Percentiles rank a stretch among this genome's conserved stretches.
Evolutionary conservation across 2,888 invertebrate species (phyloP).

Genomic region (Melanostoma mellinum): DNA sequence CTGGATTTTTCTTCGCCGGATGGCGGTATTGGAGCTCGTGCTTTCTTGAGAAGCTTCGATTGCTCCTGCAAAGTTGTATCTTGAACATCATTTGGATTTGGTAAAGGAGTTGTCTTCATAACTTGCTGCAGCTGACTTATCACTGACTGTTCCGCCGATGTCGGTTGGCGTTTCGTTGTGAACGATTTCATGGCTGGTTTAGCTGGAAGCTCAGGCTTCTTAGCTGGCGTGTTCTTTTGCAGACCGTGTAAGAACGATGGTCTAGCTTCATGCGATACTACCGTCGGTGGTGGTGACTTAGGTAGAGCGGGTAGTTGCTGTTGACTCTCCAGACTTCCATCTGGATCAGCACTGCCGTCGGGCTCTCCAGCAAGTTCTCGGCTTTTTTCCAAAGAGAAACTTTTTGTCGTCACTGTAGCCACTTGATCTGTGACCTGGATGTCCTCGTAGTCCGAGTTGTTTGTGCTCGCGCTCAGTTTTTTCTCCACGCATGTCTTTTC

Average conservation of each 20-base stretch:
- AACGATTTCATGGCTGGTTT: constrained; percentile 86
- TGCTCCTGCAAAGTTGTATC: constrained; percentile 77
- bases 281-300: constrained; percentile 81
- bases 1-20: constrained; percentile 77
- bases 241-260: constrained; percentile 89
- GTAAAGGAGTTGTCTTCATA: constrained; percentile 78
- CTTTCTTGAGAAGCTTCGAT: constrained; percentile 85
- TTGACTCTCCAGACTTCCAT: constrained; percentile 85
- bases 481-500: constrained; percentile 77
- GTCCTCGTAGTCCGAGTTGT: constrained; percentile 81
- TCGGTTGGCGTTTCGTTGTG: constrained; percentile 83
- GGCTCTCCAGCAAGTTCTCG: constrained; percentile 92
- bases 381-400: constrained; percentile 83
- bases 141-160: constrained; percentile 82
- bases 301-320: constrained; percentile 86
- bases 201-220: constrained; percentile 87
- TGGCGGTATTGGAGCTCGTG: constrained; percentile 91
- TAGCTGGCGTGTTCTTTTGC: constrained; percentile 81
- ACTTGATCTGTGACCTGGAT: constrained; percentile 80
- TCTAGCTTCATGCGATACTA: constrained; percentile 82
- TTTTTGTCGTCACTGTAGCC: constrained; percentile 48
- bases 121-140: constrained; percentile 84
- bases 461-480: constrained; percentile 79
- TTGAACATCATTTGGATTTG: constrained; percentile 73
- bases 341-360: constrained; percentile 93